Conservation (phyloP, 2,888 invertebrate species). For the Baccha elongata region DNA sequence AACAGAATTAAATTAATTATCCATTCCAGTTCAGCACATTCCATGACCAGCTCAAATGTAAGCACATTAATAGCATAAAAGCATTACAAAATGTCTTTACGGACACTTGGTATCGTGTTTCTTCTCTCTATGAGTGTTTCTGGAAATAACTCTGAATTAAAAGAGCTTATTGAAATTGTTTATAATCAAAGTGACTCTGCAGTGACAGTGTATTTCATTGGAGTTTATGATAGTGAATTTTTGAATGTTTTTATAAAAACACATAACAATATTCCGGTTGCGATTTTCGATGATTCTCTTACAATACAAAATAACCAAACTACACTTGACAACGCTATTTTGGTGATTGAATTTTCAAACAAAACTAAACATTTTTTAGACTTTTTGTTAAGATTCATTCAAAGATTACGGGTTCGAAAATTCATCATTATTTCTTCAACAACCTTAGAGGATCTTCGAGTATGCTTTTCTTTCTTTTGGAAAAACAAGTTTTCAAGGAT, state of each 20-base stretch:
- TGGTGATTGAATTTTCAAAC: neutral
- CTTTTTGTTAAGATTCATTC: neutral
- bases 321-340: neutral
- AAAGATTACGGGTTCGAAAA: constrained; percentile 4
- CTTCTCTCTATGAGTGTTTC: neutral
- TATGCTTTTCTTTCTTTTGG: neutral
- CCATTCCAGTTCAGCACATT: too few species aligned
- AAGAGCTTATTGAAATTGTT: neutral
- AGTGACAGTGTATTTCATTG: neutral
- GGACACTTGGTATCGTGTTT: too few species aligned
- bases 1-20: too few species aligned
- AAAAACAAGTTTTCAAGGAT: constrained; percentile 24
- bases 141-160: neutral
- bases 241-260: neutral
- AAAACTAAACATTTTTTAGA: neutral
- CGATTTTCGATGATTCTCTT: neutral
- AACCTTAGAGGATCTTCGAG: neutral
- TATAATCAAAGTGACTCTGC: neutral
- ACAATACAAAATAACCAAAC: neutral
- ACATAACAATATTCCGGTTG: neutral
- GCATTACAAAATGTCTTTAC: too few species aligned
- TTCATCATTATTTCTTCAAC: constrained; percentile 2
- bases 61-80: too few species aligned
- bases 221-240: neutral
- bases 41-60: too few species aligned